Evolutionary conservation across 2,888 invertebrate species (phyloP), one percentile per base, ranked within the genome.

Genomic region (Spodoptera picta): DNA sequence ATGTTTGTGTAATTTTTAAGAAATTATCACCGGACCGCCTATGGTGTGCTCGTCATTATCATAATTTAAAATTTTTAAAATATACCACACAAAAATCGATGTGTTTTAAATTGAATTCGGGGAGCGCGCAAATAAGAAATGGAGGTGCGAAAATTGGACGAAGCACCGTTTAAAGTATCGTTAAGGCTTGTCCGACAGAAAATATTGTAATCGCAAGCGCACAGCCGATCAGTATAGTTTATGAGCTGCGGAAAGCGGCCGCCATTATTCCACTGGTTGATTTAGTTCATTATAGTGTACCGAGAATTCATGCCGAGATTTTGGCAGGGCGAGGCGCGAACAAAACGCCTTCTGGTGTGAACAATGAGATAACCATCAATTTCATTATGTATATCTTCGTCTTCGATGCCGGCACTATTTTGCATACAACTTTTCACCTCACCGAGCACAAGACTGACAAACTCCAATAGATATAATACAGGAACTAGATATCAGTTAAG

Each of bases 61-160:
- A 90, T 93, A 92, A 92, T 88, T 93, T 88, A 87, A 83, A 79
- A 82, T 85, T 87, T 71, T 88, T 88, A 87, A 83, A 82, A 82
- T 81, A 82, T 79, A 61, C 70, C 86, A 84, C 87, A 88, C 89
- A 89, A 92, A 92, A 88, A 87, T 87, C 90, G 91, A 91, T 90
- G 91, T 87, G 90, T 91, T 92, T 89, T 92, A 79, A 95, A 95
- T 95, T 95, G 93, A 94, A 92, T 94, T 90, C 90, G 88, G 86
- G 89, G 89, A 90, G 90, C 87, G 87, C 85, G 84, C 90, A 92
- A 94, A 94, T 93, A 92, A 92, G 90, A 92, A 91, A 87, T 83
- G 88, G 82, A 89, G 89, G 92, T 84, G 92, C 89, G 92, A 92
- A 94, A 94, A 93, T 93, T 93, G 92, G 85, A 78, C 77, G 83